Evolutionary conservation across 1,140 invertebrate genomes (phyloP).

Genomic region (Bombus breviceps): DNA sequence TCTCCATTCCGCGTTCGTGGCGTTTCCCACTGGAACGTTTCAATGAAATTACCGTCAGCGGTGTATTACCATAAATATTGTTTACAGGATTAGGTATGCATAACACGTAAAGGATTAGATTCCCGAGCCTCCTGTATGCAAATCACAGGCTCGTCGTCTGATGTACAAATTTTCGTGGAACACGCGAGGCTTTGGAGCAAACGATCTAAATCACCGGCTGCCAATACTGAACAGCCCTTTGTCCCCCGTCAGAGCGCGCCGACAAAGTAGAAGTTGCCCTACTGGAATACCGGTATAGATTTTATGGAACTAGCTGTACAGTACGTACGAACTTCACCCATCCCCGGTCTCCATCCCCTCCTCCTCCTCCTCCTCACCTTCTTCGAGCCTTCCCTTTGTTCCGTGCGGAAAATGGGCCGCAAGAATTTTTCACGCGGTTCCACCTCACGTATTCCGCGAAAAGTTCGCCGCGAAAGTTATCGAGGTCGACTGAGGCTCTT

Average conservation of each 20-base stretch:
- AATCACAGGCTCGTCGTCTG: conserved; percentile 37
- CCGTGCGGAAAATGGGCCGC: conserved; percentile 59
- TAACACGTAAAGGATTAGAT: conserved; percentile 45
- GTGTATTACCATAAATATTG: conserved; percentile 47
- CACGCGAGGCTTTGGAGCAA: conserved; percentile 37
- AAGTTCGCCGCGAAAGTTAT: conserved; percentile 65
- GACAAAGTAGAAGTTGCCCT: conserved; percentile 60
- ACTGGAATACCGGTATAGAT: conserved; percentile 58
- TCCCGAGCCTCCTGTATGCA: conserved; percentile 43
- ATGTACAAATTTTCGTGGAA: conserved; percentile 50
- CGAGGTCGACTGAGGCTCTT: conserved; percentile 50
- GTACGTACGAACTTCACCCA: conserved; percentile 33
- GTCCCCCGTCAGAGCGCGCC: conserved; percentile 38
- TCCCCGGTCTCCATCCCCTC: not conserved
- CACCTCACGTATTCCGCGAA: conserved; percentile 64
- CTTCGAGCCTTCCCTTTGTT: conserved; percentile 53
- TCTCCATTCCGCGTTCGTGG: too few relatives aligned
- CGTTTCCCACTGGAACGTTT: conserved; percentile 10
- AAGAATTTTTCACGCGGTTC: conserved; percentile 69
- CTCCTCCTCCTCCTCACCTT: not conserved
- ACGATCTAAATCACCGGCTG: conserved; percentile 64
- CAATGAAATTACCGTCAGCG: conserved; percentile 41
- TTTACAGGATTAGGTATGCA: conserved; percentile 54
- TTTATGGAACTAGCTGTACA: conserved; percentile 55
- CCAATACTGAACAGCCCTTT: conserved; percentile 56